Percentiles rank a stretch among this genome's conserved stretches.
These are phyloP conservation scores for Sycophila sp. DNA, from an alignment of 1,140 invertebrate species.

Conservation along the genomic window DNA sequence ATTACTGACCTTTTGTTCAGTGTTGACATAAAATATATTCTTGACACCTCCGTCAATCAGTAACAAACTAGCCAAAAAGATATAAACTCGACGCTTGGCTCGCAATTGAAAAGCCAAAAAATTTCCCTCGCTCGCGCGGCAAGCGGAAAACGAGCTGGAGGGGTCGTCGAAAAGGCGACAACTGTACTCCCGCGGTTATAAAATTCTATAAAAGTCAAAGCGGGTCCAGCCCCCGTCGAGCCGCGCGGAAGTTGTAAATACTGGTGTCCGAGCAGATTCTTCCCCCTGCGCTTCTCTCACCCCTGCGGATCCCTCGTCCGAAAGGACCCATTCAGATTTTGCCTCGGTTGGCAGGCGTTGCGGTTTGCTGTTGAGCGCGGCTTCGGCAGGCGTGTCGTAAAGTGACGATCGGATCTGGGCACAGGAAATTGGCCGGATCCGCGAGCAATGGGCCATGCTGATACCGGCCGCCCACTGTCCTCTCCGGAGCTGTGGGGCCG, in stretches of 20 bases:
- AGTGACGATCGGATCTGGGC: slow-evolving; percentile 65
- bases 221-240: background rate
- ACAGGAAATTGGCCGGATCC: slow-evolving; percentile 66
- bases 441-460: slow-evolving; percentile 66
- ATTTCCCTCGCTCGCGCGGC: too few relatives aligned
- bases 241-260: slow-evolving; percentile 38
- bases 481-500: slow-evolving; percentile 29
- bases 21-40: too few relatives aligned
- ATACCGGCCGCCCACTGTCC: slow-evolving; percentile 45
- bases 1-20: too few relatives aligned
- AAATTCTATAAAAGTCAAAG: slow-evolving; percentile 36
- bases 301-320: background rate
- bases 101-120: too few relatives aligned
- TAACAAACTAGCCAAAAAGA: too few relatives aligned
- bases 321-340: background rate
- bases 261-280: background rate
- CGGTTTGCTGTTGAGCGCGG: slow-evolving; percentile 4
- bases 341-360: background rate
- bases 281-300: background rate
- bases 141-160: too few relatives aligned
- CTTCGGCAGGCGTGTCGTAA: slow-evolving; percentile 57
- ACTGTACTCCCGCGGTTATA: slow-evolving; percentile 33
- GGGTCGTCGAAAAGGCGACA: too few relatives aligned
- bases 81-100: too few relatives aligned
- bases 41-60: too few relatives aligned